Evolutionary conservation across 2,113 vertebrate species (phyloP).

Genomic region (Myanophis thanlyinensis): DNA sequence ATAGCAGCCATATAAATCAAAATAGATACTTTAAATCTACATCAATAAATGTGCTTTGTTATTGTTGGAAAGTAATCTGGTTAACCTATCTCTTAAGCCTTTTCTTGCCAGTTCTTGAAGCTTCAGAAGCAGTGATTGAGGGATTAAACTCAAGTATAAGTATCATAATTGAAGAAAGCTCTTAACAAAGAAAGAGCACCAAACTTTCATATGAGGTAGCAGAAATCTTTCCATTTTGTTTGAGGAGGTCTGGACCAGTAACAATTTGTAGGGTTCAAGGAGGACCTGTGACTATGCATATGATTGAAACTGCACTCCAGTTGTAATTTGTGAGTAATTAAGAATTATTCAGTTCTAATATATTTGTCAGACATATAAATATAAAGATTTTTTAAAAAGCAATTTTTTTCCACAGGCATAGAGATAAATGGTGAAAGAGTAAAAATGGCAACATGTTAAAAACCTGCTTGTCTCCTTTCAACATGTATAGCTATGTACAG

Average conservation of each 20-base stretch:
- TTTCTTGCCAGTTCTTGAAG: too few species aligned
- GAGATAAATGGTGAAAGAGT: not conserved
- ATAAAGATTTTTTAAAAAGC: not conserved
- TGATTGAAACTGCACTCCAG: conserved; percentile 19
- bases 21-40: not conserved
- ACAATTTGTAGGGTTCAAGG: too few species aligned
- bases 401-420: not conserved
- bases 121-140: too few species aligned
- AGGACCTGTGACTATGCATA: too few species aligned
- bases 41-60: not conserved
- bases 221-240: too few species aligned
- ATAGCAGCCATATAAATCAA: not conserved
- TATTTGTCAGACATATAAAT: not conserved
- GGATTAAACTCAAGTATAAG: too few species aligned
- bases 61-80: not conserved
- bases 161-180: too few species aligned
- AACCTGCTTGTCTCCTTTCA: not conserved
- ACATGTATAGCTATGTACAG: too few species aligned
- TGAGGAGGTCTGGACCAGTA: too few species aligned
- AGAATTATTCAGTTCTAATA: not conserved
- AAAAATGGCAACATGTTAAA: not conserved
- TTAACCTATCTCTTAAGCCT: too few species aligned
- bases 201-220: too few species aligned
- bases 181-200: too few species aligned
- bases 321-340: not conserved